Base-by-base conservation (phyloP, 2,888 invertebrate species). In the Petrophora chlorosata region DNA sequence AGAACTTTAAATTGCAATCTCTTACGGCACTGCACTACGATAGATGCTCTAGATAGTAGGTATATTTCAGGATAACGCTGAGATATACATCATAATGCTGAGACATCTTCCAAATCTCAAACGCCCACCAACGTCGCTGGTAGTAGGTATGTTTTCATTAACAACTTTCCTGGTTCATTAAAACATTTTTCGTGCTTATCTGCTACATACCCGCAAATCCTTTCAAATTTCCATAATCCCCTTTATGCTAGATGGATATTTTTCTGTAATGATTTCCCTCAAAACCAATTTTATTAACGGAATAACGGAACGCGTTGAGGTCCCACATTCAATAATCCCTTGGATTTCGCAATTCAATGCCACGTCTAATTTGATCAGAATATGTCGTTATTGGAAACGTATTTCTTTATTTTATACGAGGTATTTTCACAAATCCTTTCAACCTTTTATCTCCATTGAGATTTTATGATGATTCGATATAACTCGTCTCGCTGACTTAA, bases 201-300 rank as follows among this genome's bases (percentile, higher is more conserved):
- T 5, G 7, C 22, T 10, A 14, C 30, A 28, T 22, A 28, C 33
- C 8, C 26, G 23, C n/a, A 22, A 38, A 40, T 16, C 42, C 28
- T 36, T 33, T 45, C 16, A 23, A 28, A 44, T 59, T 52, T 29
- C 29, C 48, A 42, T 60, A 58, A 59, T 59, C 59, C 53, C 12
- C n/a, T 47, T 32, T 43, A 53, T 41, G 53, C 56, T 41, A 46
- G 33, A 36, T 49, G 38, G 39, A 33, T 59, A 54, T 59, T 56
- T 55, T 53, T 53, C 42, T 39, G 34, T 53, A 57, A 56, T 53
- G 40, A 56, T 63, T 50, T 50, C 29, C 42, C 57, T 54, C 40
- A 55, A 61, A 61, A 63, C 53, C 59, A 62, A 67, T 69, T 65
- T 66, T 61, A 62, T 61, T 56, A 60, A 30, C 55, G 41, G 53